These are phyloP conservation scores for Xestia sexstrigata DNA, from an alignment of 2,888 invertebrate species.

Conservation along the genomic window DNA sequence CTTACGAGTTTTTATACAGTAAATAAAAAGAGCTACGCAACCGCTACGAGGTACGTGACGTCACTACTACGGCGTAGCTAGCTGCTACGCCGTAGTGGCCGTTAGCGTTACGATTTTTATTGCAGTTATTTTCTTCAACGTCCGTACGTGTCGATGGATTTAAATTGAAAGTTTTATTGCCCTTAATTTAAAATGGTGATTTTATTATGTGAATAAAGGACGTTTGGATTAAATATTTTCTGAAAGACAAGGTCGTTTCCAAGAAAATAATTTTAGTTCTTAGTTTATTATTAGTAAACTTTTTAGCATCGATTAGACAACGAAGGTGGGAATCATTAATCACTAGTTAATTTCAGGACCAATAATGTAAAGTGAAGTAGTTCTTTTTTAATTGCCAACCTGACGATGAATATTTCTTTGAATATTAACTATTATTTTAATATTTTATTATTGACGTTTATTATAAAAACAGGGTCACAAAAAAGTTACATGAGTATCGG, in stretches of 20 bases:
- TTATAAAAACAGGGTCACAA: not conserved
- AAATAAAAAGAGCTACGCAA: conserved; percentile 55
- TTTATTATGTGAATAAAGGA: not conserved
- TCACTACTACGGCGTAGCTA: conserved; percentile 37
- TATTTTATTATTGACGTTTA: too few relatives aligned
- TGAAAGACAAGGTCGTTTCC: too few relatives aligned
- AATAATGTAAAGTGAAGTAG: too few relatives aligned
- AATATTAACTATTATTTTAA: too few relatives aligned
- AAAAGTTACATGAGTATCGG: not conserved
- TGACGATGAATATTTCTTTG: not conserved
- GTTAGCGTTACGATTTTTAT: conserved; percentile 27
- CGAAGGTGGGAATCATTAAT: not conserved
- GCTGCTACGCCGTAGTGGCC: conserved; percentile 32
- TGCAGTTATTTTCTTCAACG: conserved; percentile 9
- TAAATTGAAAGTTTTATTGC: conserved; percentile 5
- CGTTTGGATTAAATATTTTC: not conserved
- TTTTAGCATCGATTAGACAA: not conserved
- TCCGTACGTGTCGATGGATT: not conserved
- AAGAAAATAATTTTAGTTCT: not conserved
- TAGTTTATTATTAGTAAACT: not conserved
- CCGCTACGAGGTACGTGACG: conserved; percentile 56
- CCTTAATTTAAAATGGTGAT: not conserved
- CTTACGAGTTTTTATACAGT: conserved; percentile 36
- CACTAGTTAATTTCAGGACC: not conserved
- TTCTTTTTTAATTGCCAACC: not conserved